phyloP scores from a whole-genome alignment of 1,140 invertebrate genomes.

The Sarcophaga peregrina region DNA sequence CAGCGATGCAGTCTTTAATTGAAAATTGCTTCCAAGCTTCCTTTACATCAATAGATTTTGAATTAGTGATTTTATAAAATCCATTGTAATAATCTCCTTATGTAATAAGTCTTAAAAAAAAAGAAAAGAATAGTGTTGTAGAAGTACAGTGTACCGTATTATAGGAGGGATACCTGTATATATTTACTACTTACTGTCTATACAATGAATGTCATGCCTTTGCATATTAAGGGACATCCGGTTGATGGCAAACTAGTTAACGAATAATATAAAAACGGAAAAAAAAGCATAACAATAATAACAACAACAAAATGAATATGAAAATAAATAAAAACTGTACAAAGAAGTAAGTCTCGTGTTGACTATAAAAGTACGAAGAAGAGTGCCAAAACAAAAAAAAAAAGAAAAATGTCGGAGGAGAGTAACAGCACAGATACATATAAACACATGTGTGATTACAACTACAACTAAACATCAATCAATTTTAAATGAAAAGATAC shows the following conservation, averaged over 20 bases:
- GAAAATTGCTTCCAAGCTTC: too few relatives aligned
- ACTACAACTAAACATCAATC: not conserved
- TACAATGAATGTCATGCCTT: constrained; percentile 21
- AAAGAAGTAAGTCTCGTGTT: not conserved
- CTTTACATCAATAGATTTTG: too few relatives aligned
- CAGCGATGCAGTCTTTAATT: too few relatives aligned
- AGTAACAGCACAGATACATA: not conserved
- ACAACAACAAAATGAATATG: not conserved
- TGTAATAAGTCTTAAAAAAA: too few relatives aligned
- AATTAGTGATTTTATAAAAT: too few relatives aligned
- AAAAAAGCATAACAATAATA: not conserved
- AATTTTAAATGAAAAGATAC: not conserved
- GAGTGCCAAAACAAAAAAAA: not conserved
- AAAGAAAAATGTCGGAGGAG: not conserved
- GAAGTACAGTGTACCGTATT: too few relatives aligned
- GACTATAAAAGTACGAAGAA: not conserved
- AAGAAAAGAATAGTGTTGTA: too few relatives aligned
- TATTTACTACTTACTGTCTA: not conserved
- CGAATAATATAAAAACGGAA: not conserved
- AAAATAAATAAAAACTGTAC: not conserved
- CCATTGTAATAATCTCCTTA: too few relatives aligned
- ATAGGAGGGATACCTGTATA: too few relatives aligned
- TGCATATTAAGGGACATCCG: constrained; percentile 14
- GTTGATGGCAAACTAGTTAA: not conserved
- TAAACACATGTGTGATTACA: not conserved